phyloP scores from a whole-genome alignment of 2,888 invertebrate genomes.

The Caenorhabditis sinica region DNA sequence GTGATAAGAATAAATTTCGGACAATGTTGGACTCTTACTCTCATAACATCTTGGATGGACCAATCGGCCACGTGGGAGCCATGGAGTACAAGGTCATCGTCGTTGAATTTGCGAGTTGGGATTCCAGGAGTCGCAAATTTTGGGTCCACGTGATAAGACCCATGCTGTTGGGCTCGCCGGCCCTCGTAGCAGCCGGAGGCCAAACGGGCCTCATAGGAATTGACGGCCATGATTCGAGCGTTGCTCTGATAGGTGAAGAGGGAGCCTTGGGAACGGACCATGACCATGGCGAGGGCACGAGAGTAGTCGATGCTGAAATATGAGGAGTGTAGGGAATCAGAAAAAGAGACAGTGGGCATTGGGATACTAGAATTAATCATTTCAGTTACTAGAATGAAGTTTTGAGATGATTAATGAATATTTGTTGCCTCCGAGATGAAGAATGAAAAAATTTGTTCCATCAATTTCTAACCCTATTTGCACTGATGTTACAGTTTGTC shows the following conservation, averaged over 20 bases:
- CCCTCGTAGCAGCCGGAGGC: not conserved
- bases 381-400: too few species aligned
- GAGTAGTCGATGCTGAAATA: not conserved
- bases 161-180: not conserved
- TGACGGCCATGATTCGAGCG: not conserved
- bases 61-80: not conserved
- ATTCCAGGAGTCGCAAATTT: not conserved
- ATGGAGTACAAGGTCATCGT: not conserved
- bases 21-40: too few species aligned
- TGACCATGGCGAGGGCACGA: not conserved
- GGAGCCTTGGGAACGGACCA: not conserved
- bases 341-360: too few species aligned
- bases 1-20: not conserved
- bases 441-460: too few species aligned
- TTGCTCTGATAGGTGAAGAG: not conserved
- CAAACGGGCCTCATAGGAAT: not conserved
- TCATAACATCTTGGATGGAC: not conserved
- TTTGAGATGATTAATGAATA: too few species aligned
- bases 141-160: not conserved
- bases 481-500: too few species aligned
- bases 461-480: too few species aligned
- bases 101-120: not conserved
- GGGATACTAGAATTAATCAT: too few species aligned
- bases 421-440: too few species aligned
- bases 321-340: too few species aligned